phyloP scores from a whole-genome alignment of 2,797 vertebrate genomes.

The Neostethus bicornis region DNA sequence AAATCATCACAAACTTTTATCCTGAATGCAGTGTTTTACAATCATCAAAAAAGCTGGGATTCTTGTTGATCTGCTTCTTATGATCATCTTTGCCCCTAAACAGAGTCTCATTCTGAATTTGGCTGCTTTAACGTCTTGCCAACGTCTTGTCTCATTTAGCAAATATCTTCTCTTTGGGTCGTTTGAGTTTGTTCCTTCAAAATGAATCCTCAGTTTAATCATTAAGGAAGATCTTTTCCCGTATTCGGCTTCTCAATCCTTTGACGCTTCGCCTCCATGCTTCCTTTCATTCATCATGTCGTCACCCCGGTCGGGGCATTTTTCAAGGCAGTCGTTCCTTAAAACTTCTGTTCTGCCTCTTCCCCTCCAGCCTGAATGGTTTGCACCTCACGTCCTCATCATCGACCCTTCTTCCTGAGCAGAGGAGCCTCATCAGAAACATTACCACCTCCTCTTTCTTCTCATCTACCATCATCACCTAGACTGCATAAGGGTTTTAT shows the following conservation, averaged over 20 bases:
- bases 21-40: not conserved
- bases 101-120: not conserved
- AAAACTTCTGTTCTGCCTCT: not conserved
- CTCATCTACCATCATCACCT: not conserved
- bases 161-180: not conserved
- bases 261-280: not conserved
- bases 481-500: not conserved
- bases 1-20: not conserved
- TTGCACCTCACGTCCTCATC: conserved; percentile 1
- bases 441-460: not conserved
- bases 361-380: not conserved
- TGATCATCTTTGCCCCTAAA: not conserved
- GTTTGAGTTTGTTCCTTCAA: not conserved
- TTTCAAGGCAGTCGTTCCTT: not conserved
- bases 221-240: not conserved
- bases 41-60: not conserved
- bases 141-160: too few relatives aligned
- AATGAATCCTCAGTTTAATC: not conserved
- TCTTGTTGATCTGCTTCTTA: not conserved
- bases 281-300: not conserved
- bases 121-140: not conserved
- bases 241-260: not conserved
- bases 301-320: not conserved
- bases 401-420: not conserved
- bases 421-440: conserved; percentile 1